Percentiles rank a stretch among this genome's conserved stretches.
Conservation (phyloP, 2,888 invertebrate genomes). For the Oasisia sp. region DNA sequence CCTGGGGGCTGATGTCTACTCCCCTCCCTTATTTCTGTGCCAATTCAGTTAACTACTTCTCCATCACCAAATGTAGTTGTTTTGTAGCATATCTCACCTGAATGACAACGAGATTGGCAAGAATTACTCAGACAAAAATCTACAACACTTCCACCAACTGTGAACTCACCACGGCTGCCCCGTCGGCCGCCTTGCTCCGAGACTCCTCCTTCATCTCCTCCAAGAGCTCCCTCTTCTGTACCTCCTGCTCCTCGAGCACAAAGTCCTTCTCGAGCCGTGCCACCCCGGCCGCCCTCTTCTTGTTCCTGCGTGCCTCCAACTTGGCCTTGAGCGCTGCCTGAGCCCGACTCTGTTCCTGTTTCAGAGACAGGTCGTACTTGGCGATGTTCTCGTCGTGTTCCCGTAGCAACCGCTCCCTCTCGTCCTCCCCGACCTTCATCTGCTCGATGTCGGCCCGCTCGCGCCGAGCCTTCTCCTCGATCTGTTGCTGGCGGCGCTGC, state of each 20-base stretch:
- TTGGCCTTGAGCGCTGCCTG: constrained; percentile 43
- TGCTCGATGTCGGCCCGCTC: constrained; percentile 18
- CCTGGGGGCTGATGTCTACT: too few species aligned
- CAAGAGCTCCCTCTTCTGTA: constrained; percentile 27
- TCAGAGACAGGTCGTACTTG: constrained; percentile 47
- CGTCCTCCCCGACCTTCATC: constrained; percentile 46
- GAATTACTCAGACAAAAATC: too few species aligned
- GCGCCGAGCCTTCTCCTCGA: constrained; percentile 35
- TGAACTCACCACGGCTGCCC: neutral
- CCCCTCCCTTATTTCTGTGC: too few species aligned
- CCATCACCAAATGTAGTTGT: too few species aligned
- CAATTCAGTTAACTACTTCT: too few species aligned
- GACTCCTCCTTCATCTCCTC: constrained; percentile 29
- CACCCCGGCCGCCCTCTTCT: constrained; percentile 43
- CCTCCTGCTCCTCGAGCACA: constrained; percentile 32
- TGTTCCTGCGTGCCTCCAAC: constrained; percentile 50
- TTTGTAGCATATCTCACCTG: too few species aligned
- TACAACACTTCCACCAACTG: neutral
- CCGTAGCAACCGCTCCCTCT: constrained; percentile 50
- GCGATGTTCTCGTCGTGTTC: constrained; percentile 56
- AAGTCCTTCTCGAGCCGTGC: constrained; percentile 34
- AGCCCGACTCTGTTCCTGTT: constrained; percentile 49
- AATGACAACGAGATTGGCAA: too few species aligned
- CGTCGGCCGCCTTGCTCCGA: neutral
- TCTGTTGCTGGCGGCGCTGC: constrained; percentile 50